Conservation (phyloP, 2,113 vertebrate genomes). For the Uria aalge region DNA sequence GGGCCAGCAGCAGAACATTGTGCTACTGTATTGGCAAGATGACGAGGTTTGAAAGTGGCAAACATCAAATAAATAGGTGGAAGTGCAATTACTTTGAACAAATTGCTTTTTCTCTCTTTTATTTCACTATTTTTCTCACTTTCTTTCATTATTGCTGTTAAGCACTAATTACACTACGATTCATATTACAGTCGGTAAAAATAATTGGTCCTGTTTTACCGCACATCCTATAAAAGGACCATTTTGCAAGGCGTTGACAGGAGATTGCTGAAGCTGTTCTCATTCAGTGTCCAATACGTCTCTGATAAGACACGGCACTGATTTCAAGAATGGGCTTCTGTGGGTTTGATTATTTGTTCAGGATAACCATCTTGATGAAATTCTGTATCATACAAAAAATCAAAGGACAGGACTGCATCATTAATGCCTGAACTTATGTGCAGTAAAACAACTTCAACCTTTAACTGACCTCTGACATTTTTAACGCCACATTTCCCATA, state of each 20-base stretch:
- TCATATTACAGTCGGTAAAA: background rate
- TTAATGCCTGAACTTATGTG: background rate
- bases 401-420: background rate
- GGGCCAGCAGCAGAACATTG: background rate
- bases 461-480: background rate
- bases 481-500: background rate
- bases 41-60: slow-evolving; percentile 57
- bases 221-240: background rate
- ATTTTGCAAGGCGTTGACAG: background rate
- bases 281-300: background rate
- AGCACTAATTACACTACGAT: background rate
- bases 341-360: background rate
- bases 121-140: slow-evolving; percentile 32
- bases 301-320: background rate
- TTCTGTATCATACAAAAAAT: background rate
- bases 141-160: background rate
- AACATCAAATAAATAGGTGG: slow-evolving; percentile 62
- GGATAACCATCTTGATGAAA: background rate
- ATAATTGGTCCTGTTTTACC: background rate
- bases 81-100: slow-evolving; percentile 55
- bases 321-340: background rate
- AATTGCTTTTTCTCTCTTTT: slow-evolving; percentile 7
- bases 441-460: background rate
- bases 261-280: background rate
- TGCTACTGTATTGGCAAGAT: slow-evolving; percentile 35